Evolutionary conservation across 1,140 invertebrate species (phyloP), one percentile per base, ranked within the genome.

Genomic region (Phocides pigmalion): DNA sequence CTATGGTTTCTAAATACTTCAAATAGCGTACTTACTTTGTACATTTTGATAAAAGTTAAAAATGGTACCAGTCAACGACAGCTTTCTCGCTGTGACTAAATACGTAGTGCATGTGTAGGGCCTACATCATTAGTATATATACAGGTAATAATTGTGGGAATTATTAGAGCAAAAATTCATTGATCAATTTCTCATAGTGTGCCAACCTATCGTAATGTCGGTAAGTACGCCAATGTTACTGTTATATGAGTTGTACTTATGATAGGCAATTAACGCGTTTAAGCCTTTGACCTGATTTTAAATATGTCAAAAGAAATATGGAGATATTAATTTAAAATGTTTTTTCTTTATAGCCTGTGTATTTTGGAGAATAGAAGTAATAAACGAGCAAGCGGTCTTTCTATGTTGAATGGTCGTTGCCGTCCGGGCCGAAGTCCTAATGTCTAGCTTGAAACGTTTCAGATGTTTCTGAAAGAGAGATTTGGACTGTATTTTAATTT

Each of bases 101-200:
- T 20, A 58, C 53, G 44, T 58, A 58, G 41, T 58, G 41, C 39
- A 62, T 66, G 59, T 62, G 15, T 35, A 32, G 41, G 39, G 20
- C 39, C 49, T 58, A 41, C 32, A 64, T 74, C 79, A 77, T 81
- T 81, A 79, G 77, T 78, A 81, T 90, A 82, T 90, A 90, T 86
- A 90, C 68, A 76, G 66, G 64, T 74, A 68, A 77, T 87, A 84
- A 89, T 87, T 84, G 87, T 90, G 86, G 86, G 87, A 90, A 89
- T 79, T 85, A 81, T 82, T 80, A 66, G 82, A 83, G 83, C 83
- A 89, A 90, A 90, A 90, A 86, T 82, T 69, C 71, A 77, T 80
- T 79, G 81, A 82, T 80, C 78, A 73, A 84, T 84, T 87, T 84
- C 85, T 76, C 76, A 87, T 73, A 64, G 74, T 81, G 85, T 83